A percentile compares a stretch with the other conserved stretches of the same genome.
Conservation (phyloP, 2,888 invertebrate species). For the Scaptomyza parva region DNA sequence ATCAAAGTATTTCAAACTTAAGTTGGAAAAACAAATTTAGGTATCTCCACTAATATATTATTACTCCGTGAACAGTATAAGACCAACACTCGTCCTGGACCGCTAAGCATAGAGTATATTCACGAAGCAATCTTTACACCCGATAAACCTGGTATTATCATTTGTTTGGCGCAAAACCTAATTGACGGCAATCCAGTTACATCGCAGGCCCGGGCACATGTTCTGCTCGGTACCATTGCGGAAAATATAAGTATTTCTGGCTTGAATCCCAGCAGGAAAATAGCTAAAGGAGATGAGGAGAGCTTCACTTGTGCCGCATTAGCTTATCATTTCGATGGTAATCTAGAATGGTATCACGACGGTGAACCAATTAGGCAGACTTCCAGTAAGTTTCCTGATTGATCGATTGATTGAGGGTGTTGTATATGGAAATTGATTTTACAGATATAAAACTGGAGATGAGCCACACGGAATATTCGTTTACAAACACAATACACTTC, state of each 20-base stretch:
- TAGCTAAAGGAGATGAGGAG: slow-evolving; percentile 87
- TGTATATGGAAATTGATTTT: not conserved
- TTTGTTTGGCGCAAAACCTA: slow-evolving; percentile 85
- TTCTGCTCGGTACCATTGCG: slow-evolving; percentile 82
- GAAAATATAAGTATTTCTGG: slow-evolving; percentile 85
- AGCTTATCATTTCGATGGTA: slow-evolving; percentile 85
- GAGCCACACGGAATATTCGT: slow-evolving; percentile 78
- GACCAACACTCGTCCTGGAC: slow-evolving; percentile 62
- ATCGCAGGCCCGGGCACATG: slow-evolving; percentile 65
- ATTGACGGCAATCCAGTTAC: slow-evolving; percentile 80
- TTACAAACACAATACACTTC: slow-evolving; percentile 82
- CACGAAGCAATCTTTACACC: slow-evolving; percentile 84
- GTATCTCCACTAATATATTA: too few species aligned
- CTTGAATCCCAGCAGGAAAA: slow-evolving; percentile 82
- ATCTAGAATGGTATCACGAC: slow-evolving; percentile 86
- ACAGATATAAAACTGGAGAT: slow-evolving; percentile 59
- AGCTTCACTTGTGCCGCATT: slow-evolving; percentile 87
- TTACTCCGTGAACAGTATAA: slow-evolving; percentile 39
- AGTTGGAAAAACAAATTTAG: too few species aligned
- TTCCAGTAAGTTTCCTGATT: slow-evolving; percentile 34
- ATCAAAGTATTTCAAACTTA: not conserved
- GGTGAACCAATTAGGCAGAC: slow-evolving; percentile 61
- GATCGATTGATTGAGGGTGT: not conserved
- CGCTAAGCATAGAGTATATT: slow-evolving; percentile 66
- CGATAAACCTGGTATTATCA: slow-evolving; percentile 84